Evolutionary conservation across 2,888 invertebrate species (phyloP).

Genomic region (Hololepta plana): DNA sequence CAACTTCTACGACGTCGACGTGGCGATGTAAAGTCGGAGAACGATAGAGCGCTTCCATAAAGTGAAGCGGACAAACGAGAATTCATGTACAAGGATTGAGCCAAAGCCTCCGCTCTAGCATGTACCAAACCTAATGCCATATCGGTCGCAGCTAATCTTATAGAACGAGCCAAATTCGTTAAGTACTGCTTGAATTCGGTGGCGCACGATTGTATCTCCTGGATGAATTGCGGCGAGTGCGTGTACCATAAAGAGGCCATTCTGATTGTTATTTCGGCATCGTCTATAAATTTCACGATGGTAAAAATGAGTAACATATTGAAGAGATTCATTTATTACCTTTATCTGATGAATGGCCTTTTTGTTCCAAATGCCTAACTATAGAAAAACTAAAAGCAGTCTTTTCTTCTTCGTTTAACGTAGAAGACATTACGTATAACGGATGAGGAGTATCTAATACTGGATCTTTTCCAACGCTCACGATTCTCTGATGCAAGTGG

Average conservation of each 20-base stretch:
- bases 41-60: constrained; percentile 23
- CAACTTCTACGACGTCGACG: constrained; percentile 27
- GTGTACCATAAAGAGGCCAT: constrained; percentile 90
- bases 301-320: background rate
- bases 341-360: constrained; percentile 6
- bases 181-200: constrained; percentile 81
- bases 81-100: constrained; percentile 37
- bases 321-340: constrained; percentile 4
- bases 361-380: constrained; percentile 18
- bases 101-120: constrained; percentile 39
- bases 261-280: constrained; percentile 29
- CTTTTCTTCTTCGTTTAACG: constrained; percentile 15
- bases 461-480: constrained; percentile 68
- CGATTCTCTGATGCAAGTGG: constrained; percentile 65
- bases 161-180: constrained; percentile 65
- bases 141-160: constrained; percentile 81
- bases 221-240: constrained; percentile 73
- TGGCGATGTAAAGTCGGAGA: constrained; percentile 26
- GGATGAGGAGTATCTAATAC: constrained; percentile 32
- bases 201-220: constrained; percentile 74
- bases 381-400: constrained; percentile 37
- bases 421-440: constrained; percentile 21
- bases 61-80: constrained; percentile 30
- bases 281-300: constrained; percentile 11
- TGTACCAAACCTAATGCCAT: constrained; percentile 82